phyloP scores from a whole-genome alignment of 1,140 invertebrate genomes.

The Procambarus clarkii region DNA sequence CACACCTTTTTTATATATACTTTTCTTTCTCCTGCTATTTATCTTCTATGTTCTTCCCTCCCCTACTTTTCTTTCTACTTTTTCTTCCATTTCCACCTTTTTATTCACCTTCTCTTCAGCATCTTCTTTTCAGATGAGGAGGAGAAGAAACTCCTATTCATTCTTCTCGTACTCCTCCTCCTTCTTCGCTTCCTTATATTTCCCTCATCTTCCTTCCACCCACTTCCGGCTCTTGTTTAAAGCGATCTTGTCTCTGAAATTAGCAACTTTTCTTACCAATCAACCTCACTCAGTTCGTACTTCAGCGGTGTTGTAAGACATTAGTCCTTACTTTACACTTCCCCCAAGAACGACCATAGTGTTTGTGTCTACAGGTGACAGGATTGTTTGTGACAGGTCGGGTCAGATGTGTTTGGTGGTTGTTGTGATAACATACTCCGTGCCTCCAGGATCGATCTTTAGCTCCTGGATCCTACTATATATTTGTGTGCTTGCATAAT shows the following conservation, averaged over 20 bases:
- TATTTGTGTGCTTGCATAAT: too few relatives aligned
- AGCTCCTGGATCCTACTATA: too few relatives aligned
- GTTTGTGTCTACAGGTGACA: too few relatives aligned
- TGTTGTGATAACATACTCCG: too few relatives aligned
- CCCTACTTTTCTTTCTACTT: not conserved
- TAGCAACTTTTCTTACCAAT: slow-evolving; percentile 4
- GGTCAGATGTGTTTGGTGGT: too few relatives aligned
- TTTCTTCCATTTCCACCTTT: not conserved
- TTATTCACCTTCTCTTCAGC: not conserved
- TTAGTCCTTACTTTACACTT: too few relatives aligned
- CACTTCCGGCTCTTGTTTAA: not conserved
- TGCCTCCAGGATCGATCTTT: too few relatives aligned
- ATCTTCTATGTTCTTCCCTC: not conserved
- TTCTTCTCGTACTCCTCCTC: not conserved
- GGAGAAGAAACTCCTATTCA: not conserved
- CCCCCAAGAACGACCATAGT: too few relatives aligned
- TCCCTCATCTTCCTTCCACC: not conserved
- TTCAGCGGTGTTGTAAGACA: too few relatives aligned
- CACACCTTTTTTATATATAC: not conserved
- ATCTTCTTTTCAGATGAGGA: not conserved
- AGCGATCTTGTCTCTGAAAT: not conserved
- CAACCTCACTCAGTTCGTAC: not conserved
- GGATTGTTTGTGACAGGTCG: too few relatives aligned
- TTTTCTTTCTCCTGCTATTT: not conserved
- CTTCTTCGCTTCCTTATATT: not conserved